Conservation (phyloP, 2,113 vertebrate genomes). For the Pampusana beccarii region DNA sequence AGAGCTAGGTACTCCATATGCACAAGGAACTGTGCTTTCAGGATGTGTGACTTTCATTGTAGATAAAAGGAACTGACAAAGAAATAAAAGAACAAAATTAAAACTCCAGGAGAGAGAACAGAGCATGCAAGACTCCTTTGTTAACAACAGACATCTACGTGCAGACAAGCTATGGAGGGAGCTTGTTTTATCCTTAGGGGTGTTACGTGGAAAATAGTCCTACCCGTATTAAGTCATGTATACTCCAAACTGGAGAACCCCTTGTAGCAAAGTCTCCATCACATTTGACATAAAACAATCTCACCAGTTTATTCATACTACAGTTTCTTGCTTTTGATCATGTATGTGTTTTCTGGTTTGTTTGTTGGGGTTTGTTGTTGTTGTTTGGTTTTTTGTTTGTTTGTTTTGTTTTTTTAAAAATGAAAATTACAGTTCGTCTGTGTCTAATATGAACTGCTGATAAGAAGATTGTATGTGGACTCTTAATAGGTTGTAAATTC, state of each 20-base stretch:
- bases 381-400: too few species aligned
- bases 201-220: neutral
- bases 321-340: neutral
- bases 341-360: neutral
- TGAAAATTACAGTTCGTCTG: neutral
- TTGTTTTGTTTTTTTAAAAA: neutral
- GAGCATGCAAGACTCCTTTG: neutral
- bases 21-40: neutral
- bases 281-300: neutral
- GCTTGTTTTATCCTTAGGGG: neutral
- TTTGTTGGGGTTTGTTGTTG: too few species aligned
- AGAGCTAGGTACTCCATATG: neutral
- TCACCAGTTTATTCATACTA: neutral
- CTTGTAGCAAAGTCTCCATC: neutral
- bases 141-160: slow-evolving; percentile 18
- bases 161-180: neutral
- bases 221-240: neutral
- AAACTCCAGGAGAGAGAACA: slow-evolving; percentile 1
- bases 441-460: neutral
- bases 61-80: slow-evolving; percentile 49
- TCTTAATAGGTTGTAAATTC: neutral
- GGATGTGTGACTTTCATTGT: neutral
- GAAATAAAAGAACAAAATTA: slow-evolving; percentile 42
- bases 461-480: neutral
- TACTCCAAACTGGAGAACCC: neutral